These are phyloP conservation scores for Unio pictorum DNA, from an alignment of 2,888 invertebrate species.

Conservation along the genomic window DNA sequence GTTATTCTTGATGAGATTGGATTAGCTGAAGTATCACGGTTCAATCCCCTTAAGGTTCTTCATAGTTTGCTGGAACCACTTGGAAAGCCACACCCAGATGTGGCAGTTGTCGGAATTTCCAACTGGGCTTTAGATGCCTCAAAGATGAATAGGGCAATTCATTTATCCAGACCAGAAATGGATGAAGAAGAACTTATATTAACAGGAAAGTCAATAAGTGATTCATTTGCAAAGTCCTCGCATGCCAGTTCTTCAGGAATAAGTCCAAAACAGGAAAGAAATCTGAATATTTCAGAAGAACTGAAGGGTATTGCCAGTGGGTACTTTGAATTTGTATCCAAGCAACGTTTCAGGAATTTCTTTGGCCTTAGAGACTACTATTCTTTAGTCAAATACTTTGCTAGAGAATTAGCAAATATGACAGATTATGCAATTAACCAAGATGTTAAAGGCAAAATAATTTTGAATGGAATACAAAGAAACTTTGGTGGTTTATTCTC, in stretches of 20 bases:
- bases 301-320: constrained; percentile 18
- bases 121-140: constrained; percentile 60
- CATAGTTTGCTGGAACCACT: constrained; percentile 53
- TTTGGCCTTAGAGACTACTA: constrained; percentile 47
- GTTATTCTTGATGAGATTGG: constrained; percentile 61
- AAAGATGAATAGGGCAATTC: constrained; percentile 61
- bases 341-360: constrained; percentile 35
- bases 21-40: constrained; percentile 52
- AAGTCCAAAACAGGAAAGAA: not conserved
- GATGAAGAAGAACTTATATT: constrained; percentile 44
- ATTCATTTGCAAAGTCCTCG: constrained; percentile 14
- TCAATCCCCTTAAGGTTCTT: constrained; percentile 57
- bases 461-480: constrained; percentile 40
- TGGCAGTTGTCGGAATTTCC: constrained; percentile 57
- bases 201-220: constrained; percentile 44
- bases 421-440: not conserved
- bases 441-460: constrained; percentile 12
- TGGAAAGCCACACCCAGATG: constrained; percentile 35
- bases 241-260: not conserved
- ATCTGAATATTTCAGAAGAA: constrained; percentile 7
- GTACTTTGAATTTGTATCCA: constrained; percentile 12
- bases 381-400: constrained; percentile 27
- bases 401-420: constrained; percentile 1
- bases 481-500: constrained; percentile 47
- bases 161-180: constrained; percentile 53